Evolutionary conservation across 2,113 vertebrate species (phyloP).

Genomic region (Labrus mixtus): DNA sequence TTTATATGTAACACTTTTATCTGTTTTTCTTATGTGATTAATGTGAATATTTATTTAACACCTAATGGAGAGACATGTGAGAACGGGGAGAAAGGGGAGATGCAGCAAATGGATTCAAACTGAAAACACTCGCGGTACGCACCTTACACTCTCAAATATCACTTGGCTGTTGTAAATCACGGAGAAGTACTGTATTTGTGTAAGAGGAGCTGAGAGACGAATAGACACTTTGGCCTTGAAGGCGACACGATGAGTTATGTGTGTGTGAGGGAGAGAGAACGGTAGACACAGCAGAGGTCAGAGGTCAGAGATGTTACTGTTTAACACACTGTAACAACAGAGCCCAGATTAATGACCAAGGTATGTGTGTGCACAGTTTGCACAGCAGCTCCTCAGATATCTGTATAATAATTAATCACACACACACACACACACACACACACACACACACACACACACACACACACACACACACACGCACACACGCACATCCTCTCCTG

Average conservation of each 20-base stretch:
- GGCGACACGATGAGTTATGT: constrained; percentile 69
- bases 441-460: constrained; percentile 37
- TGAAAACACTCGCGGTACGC: constrained; percentile 39
- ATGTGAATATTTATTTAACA: constrained; percentile 1
- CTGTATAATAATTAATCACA: constrained; percentile 68
- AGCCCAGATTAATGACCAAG: constrained; percentile 57
- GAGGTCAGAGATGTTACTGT: constrained; percentile 69
- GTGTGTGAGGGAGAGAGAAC: constrained; percentile 36
- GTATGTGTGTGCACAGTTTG: constrained; percentile 44
- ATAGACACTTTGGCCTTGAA: constrained; percentile 59
- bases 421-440: constrained; percentile 44
- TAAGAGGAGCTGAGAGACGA: constrained; percentile 56
- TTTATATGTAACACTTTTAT: background rate
- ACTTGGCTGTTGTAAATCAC: constrained; percentile 62
- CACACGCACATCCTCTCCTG: constrained; percentile 48
- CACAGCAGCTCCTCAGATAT: constrained; percentile 58
- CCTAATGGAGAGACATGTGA: background rate
- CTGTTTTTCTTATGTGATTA: background rate
- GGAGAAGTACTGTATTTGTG: constrained; percentile 51
- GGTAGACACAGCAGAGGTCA: constrained; percentile 54
- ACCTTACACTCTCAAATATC: constrained; percentile 65
- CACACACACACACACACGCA: constrained; percentile 47
- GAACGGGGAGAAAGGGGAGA: background rate
- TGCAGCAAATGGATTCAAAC: constrained; percentile 16
- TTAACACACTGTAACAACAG: constrained; percentile 66